phyloP scores from a whole-genome alignment of 1,140 invertebrate species.

The Radopholus similis region DNA sequence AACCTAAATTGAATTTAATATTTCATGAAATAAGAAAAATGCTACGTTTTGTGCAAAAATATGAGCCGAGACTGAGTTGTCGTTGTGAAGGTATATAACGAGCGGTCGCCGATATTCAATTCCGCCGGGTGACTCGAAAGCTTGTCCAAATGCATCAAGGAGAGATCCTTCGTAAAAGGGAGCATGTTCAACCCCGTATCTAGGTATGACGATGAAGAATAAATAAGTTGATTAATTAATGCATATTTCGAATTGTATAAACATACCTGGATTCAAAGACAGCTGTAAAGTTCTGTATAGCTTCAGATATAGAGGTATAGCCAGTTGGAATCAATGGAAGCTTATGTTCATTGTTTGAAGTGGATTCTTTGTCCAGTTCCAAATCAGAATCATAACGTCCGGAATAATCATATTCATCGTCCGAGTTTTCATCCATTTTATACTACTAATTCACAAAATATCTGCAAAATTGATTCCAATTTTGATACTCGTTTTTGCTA shows the following conservation, averaged over 20 bases:
- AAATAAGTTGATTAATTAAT: conserved; percentile 1
- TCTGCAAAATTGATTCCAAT: no score
- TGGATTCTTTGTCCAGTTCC: background rate
- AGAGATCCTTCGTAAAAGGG: conserved; percentile 27
- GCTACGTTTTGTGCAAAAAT: conserved; percentile 47
- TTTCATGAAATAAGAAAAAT: no score
- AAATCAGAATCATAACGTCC: background rate
- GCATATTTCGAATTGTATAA: background rate
- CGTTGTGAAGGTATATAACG: conserved; percentile 41
- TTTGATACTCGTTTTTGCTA: no score
- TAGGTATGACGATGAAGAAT: conserved; percentile 17
- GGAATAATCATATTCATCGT: background rate
- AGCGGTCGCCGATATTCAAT: conserved; percentile 34
- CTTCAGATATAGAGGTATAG: conserved; percentile 36
- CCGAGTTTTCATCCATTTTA: no score
- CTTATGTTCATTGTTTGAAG: conserved; percentile 7
- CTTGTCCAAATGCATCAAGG: conserved; percentile 27
- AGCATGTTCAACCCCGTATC: conserved; percentile 38
- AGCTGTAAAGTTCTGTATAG: conserved; percentile 41
- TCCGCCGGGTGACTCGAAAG: conserved; percentile 27
- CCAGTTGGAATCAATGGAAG: conserved; percentile 43
- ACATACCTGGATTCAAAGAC: conserved; percentile 41
- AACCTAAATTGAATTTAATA: no score
- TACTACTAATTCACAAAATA: no score
- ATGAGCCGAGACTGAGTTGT: conserved; percentile 35